Evolutionary conservation across 2,888 invertebrate genomes (phyloP).

Genomic region (Lochmaea capreae): DNA sequence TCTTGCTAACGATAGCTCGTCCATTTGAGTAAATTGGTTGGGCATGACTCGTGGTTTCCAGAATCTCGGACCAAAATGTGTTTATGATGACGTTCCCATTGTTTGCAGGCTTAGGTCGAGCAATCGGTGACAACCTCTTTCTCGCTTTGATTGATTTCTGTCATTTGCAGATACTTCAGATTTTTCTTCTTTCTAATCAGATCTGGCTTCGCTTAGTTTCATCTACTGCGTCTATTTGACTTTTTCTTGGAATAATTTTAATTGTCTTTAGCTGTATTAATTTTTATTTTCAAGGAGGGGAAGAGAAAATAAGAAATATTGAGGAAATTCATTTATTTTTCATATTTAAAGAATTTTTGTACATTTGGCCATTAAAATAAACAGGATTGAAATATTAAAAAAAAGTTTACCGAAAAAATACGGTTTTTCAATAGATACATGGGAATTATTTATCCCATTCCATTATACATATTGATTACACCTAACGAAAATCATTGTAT

Average conservation of each 20-base stretch:
- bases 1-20: constrained; percentile 64
- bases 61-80: constrained; percentile 63
- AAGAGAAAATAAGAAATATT: too few relatives aligned
- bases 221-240: too few relatives aligned
- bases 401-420: too few relatives aligned
- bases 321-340: too few relatives aligned
- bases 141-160: constrained; percentile 54
- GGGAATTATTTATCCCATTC: too few relatives aligned
- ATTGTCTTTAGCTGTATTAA: not conserved
- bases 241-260: not conserved
- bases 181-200: constrained; percentile 54
- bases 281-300: too few relatives aligned
- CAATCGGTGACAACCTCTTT: constrained; percentile 54
- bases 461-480: not conserved
- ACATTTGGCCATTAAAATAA: too few relatives aligned
- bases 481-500: not conserved
- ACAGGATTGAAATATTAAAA: too few relatives aligned
- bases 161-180: constrained; percentile 44
- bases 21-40: constrained; percentile 65
- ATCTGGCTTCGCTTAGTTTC: not conserved
- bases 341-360: too few relatives aligned
- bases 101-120: constrained; percentile 56
- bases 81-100: constrained; percentile 66
- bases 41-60: constrained; percentile 65
- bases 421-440: too few relatives aligned